Evolutionary conservation across 2,888 invertebrate genomes (phyloP).

Genomic region (Graphium colonna): DNA sequence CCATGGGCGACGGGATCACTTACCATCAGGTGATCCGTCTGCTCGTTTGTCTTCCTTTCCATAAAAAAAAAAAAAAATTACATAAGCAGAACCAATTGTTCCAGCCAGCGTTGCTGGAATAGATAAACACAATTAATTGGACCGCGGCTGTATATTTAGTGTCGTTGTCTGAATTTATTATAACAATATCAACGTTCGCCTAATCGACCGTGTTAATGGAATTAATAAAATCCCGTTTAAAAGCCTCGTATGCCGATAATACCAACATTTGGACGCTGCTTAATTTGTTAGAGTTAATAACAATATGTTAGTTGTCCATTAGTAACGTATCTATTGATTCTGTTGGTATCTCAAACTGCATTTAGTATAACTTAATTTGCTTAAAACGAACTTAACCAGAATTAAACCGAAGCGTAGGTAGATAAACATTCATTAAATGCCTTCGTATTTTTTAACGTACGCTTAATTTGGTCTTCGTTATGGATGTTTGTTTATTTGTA

Average conservation of each 20-base stretch:
- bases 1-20: no score
- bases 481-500: no score
- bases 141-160: conserved; percentile 12
- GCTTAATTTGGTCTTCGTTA: no score
- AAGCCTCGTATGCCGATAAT: conserved; percentile 12
- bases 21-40: no score
- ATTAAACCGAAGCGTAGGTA: not conserved
- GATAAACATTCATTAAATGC: not conserved
- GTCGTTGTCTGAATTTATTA: conserved; percentile 19
- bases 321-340: not conserved
- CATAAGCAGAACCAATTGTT: no score
- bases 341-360: not conserved
- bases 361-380: conserved; percentile 4
- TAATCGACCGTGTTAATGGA: conserved; percentile 21
- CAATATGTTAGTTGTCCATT: conserved; percentile 5
- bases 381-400: not conserved
- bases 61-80: no score
- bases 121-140: conserved; percentile 20
- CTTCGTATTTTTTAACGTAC: not conserved
- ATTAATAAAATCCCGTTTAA: conserved; percentile 18
- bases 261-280: not conserved
- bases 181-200: conserved; percentile 18
- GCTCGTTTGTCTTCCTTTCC: no score
- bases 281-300: conserved; percentile 14
- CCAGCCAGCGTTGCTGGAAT: no score